Percentiles rank a stretch among this genome's conserved stretches.
Conservation (phyloP, 37 sponge, comb jelly and placozoan genomes). For the Mnemiopsis leidyi region DNA sequence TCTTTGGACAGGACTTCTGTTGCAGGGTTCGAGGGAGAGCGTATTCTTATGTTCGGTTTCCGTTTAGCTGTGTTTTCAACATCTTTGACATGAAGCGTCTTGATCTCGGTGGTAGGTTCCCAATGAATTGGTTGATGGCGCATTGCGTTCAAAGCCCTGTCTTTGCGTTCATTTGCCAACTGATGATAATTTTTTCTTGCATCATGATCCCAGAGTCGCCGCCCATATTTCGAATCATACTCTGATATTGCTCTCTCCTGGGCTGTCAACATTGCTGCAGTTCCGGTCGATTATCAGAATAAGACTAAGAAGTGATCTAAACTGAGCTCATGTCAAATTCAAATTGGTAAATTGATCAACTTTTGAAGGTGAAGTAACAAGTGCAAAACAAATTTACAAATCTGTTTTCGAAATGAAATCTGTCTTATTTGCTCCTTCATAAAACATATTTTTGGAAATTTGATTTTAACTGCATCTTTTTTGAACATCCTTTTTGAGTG, state of each 20-base stretch:
- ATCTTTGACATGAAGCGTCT: background rate
- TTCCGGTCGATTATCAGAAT: background rate
- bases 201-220: background rate
- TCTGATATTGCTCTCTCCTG: background rate
- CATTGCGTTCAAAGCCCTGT: background rate
- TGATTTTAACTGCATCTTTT: no score
- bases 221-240: slow-evolving; percentile 2
- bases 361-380: background rate
- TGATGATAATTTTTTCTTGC: background rate
- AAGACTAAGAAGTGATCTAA: background rate
- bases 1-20: no score
- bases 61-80: background rate
- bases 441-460: no score
- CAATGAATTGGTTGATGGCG: slow-evolving; percentile 1
- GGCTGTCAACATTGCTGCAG: background rate
- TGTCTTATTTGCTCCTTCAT: no score
- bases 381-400: background rate
- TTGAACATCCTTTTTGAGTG: no score
- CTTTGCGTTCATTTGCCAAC: background rate
- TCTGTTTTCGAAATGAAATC: no score
- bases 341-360: background rate
- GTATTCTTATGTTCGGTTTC: background rate
- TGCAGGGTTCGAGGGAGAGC: background rate
- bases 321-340: background rate
- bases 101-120: no score